These are phyloP conservation scores for Trachythela sp. DNA, from an alignment of 64 coral and sea anemone species.

Conservation along the genomic window DNA sequence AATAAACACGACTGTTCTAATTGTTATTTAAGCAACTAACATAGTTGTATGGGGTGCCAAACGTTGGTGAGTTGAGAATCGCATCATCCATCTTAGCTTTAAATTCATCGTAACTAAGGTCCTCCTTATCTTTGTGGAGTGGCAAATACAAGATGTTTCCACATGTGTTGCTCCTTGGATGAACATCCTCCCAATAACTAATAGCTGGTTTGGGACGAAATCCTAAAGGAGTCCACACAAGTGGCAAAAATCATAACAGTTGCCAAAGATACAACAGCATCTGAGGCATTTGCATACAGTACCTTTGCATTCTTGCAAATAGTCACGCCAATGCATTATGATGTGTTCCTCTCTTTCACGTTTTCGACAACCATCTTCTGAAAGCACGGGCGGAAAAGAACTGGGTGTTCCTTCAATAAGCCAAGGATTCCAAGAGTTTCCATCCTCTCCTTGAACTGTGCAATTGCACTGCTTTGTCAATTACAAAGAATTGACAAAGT, in stretches of 20 bases:
- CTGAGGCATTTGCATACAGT: background rate
- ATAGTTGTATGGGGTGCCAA: background rate
- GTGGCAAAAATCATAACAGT: background rate
- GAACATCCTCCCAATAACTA: background rate
- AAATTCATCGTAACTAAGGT: background rate
- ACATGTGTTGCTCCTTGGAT: background rate
- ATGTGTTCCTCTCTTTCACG: background rate
- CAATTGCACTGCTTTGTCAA: background rate
- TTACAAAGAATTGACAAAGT: background rate
- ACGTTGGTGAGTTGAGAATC: background rate
- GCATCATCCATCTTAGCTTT: background rate
- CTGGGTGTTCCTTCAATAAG: background rate
- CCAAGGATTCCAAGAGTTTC: background rate
- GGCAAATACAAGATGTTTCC: background rate
- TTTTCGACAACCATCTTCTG: background rate
- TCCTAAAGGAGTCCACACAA: background rate
- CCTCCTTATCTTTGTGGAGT: background rate
- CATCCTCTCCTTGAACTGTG: background rate
- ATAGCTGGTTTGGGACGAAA: background rate
- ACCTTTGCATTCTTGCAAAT: constrained; percentile 3
- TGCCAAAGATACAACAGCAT: background rate
- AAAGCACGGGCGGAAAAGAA: background rate
- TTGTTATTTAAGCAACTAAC: no score
- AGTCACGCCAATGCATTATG: background rate
- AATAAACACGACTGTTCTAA: no score